These are phyloP conservation scores for Synanthedon vespiformis DNA, from an alignment of 2,888 invertebrate species.

Conservation along the genomic window DNA sequence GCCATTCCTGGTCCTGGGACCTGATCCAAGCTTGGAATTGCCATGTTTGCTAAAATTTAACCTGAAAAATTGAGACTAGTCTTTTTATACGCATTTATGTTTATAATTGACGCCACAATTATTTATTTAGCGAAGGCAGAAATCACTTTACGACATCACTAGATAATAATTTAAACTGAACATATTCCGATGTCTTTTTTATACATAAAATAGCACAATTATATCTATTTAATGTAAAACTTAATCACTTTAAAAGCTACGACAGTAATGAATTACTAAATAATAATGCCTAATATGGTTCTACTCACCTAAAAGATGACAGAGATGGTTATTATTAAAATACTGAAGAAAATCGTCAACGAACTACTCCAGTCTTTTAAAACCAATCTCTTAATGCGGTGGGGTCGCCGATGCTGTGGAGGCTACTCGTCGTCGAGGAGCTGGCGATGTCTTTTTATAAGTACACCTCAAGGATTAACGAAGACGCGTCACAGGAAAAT, in stretches of 20 bases:
- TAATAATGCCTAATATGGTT: too few relatives aligned
- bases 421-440: constrained; percentile 43
- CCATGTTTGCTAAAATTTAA: constrained; percentile 22
- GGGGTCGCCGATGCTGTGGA: constrained; percentile 51
- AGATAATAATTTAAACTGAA: too few relatives aligned
- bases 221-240: too few relatives aligned
- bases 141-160: too few relatives aligned
- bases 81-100: too few relatives aligned
- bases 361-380: constrained; percentile 70
- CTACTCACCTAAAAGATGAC: constrained; percentile 13
- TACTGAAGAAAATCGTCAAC: constrained; percentile 70
- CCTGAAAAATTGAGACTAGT: too few relatives aligned
- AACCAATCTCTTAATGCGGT: constrained; percentile 52
- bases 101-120: too few relatives aligned
- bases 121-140: too few relatives aligned
- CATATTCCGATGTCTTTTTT: too few relatives aligned
- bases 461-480: constrained; percentile 36
- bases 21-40: constrained; percentile 43
- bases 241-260: too few relatives aligned
- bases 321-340: constrained; percentile 60
- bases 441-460: constrained; percentile 44
- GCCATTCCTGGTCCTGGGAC: constrained; percentile 55
- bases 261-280: too few relatives aligned
- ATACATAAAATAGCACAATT: too few relatives aligned
- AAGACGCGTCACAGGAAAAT: constrained; percentile 43